Evolutionary conservation across 2,113 vertebrate genomes (phyloP).

Genomic region (Pollachius pollachius): DNA sequence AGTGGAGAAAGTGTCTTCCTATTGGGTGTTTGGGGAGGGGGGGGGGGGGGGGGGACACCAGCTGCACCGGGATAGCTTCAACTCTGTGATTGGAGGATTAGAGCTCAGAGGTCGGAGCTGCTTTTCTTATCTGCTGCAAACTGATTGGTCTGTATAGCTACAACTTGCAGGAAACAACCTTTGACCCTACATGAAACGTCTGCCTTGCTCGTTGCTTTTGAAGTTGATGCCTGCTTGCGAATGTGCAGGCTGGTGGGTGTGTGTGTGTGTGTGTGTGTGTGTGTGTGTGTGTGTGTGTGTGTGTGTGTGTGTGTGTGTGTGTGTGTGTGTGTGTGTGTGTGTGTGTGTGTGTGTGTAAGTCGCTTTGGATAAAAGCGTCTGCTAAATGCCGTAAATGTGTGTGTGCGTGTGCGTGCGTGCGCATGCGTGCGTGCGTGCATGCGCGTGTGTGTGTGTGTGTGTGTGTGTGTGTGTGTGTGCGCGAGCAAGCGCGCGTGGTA

Average conservation of each 20-base stretch:
- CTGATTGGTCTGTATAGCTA: constrained; percentile 31
- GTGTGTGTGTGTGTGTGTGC: too few relatives aligned
- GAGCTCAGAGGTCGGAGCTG: constrained; percentile 41
- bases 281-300: neutral
- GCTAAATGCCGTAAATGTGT: too few relatives aligned
- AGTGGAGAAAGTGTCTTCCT: neutral
- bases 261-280: neutral
- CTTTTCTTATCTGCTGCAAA: constrained; percentile 26
- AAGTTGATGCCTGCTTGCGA: constrained; percentile 11
- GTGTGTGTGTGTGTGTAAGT: constrained; percentile 19
- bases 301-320: constrained; percentile 9
- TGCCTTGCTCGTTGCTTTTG: constrained; percentile 5
- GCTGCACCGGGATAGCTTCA: constrained; percentile 56
- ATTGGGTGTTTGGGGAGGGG: constrained; percentile 14
- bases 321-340: neutral
- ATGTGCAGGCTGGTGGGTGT: constrained; percentile 9
- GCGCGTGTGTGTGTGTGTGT: neutral
- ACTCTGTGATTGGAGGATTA: constrained; percentile 54
- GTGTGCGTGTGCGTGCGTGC: neutral
- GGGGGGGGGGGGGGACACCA: constrained; percentile 38
- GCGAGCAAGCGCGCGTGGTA: neutral
- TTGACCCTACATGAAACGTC: constrained; percentile 35
- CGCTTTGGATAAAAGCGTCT: too few relatives aligned
- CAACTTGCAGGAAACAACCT: constrained; percentile 40
- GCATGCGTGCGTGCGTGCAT: constrained; percentile 10